phyloP scores from a whole-genome alignment of 64 coral and sea anemone genomes.

The Trachythela sp. region DNA sequence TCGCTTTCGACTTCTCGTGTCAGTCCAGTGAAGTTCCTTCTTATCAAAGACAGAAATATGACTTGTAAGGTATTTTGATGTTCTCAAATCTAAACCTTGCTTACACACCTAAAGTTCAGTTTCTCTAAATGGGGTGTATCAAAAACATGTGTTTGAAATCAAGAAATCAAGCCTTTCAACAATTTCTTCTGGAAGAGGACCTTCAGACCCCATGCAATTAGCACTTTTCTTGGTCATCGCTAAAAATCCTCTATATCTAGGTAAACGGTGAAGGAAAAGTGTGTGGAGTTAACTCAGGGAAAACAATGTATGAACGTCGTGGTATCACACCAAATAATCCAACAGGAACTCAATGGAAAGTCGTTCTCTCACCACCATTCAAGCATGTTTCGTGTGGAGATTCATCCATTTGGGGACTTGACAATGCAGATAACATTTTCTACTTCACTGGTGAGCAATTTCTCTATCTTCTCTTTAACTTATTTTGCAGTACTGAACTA shows the following conservation, averaged over 20 bases:
- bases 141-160: too few relatives aligned
- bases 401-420: background rate
- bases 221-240: too few relatives aligned
- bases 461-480: background rate
- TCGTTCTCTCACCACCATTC: background rate
- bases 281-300: background rate
- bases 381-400: background rate
- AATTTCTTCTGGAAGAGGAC: too few relatives aligned
- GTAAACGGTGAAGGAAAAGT: background rate
- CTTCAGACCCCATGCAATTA: too few relatives aligned
- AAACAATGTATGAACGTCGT: background rate
- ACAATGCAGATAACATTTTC: background rate
- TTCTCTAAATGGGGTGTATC: too few relatives aligned
- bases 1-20: too few relatives aligned
- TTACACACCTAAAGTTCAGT: background rate
- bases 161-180: too few relatives aligned
- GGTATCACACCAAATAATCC: background rate
- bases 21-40: too few relatives aligned
- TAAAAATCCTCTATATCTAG: background rate
- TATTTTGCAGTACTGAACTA: too few relatives aligned
- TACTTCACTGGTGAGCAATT: background rate
- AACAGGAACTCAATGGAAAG: background rate
- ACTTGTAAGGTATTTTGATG: too few relatives aligned
- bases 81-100: background rate
- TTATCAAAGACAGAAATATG: too few relatives aligned